Evolutionary conservation across 2,888 invertebrate genomes (phyloP).

Genomic region (Neocrepidodera transversa): DNA sequence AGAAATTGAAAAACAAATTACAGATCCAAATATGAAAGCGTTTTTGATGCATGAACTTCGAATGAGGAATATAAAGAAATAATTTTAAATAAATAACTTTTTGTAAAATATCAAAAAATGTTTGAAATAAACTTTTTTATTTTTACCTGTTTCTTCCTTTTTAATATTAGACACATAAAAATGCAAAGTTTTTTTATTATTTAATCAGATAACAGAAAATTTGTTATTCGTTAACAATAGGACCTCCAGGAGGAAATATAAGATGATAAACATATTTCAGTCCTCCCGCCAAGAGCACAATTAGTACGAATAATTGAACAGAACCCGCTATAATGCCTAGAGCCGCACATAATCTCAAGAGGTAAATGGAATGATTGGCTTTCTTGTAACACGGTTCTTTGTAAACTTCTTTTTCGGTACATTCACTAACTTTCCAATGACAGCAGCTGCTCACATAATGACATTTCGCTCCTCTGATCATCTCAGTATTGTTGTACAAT

Average conservation of each 20-base stretch:
- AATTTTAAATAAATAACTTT: too few species aligned
- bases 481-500: conserved; percentile 11
- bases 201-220: background rate
- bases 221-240: background rate
- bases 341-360: conserved; percentile 5
- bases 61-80: conserved; percentile 48
- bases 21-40: conserved; percentile 82
- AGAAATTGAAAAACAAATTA: conserved; percentile 75
- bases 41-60: conserved; percentile 82
- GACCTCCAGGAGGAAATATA: conserved; percentile 4
- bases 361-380: background rate
- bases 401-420: conserved; percentile 6
- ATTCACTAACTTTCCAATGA: conserved; percentile 8
- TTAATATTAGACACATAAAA: too few species aligned
- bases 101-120: too few species aligned
- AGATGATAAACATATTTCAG: conserved; percentile 8
- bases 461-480: background rate
- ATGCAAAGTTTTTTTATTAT: too few species aligned
- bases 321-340: conserved; percentile 9
- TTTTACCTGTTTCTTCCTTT: too few species aligned
- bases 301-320: background rate
- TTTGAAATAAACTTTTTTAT: too few species aligned
- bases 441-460: conserved; percentile 22
- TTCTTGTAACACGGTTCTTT: conserved; percentile 11
- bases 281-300: background rate